These are phyloP conservation scores for Aspidiotus destructor DNA, from an alignment of 2,888 invertebrate genomes.

Conservation along the genomic window DNA sequence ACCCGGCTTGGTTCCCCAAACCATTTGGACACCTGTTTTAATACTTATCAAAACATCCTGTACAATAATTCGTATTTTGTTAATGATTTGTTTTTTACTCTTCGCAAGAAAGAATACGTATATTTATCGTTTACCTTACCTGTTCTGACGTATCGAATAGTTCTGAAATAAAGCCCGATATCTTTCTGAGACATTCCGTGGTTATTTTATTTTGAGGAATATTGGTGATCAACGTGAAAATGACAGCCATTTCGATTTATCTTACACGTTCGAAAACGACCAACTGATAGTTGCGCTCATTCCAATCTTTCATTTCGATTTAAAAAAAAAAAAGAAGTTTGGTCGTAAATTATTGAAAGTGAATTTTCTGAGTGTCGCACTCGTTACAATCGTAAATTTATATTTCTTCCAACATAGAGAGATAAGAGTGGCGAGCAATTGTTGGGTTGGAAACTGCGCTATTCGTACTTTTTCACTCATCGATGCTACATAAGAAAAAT, in stretches of 20 bases:
- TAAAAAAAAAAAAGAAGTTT: background rate
- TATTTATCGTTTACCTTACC: slow-evolving; percentile 14
- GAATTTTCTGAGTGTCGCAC: background rate
- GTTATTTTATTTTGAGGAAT: slow-evolving; percentile 15
- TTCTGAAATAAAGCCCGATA: slow-evolving; percentile 16
- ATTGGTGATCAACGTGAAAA: slow-evolving; percentile 27
- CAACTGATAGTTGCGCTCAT: too few relatives aligned
- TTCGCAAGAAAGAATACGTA: background rate
- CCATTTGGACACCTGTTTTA: slow-evolving; percentile 18
- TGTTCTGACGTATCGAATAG: slow-evolving; percentile 24
- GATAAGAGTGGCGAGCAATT: too few relatives aligned
- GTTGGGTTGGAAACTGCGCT: too few relatives aligned
- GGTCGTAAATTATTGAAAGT: too few relatives aligned
- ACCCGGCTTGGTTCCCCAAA: slow-evolving; percentile 23
- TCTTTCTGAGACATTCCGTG: slow-evolving; percentile 3
- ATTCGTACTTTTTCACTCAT: too few relatives aligned
- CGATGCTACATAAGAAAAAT: background rate
- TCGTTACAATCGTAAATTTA: background rate
- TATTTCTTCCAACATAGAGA: too few relatives aligned
- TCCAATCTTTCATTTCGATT: background rate
- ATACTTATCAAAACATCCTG: slow-evolving; percentile 26
- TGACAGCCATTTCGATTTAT: background rate
- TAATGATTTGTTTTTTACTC: too few relatives aligned
- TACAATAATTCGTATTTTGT: background rate
- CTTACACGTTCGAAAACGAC: too few relatives aligned